A percentile compares a stretch with the other conserved stretches of the same genome.
These are phyloP conservation scores for Chymomyza fuscimana DNA, from an alignment of 2,888 invertebrate species.

Conservation along the genomic window DNA sequence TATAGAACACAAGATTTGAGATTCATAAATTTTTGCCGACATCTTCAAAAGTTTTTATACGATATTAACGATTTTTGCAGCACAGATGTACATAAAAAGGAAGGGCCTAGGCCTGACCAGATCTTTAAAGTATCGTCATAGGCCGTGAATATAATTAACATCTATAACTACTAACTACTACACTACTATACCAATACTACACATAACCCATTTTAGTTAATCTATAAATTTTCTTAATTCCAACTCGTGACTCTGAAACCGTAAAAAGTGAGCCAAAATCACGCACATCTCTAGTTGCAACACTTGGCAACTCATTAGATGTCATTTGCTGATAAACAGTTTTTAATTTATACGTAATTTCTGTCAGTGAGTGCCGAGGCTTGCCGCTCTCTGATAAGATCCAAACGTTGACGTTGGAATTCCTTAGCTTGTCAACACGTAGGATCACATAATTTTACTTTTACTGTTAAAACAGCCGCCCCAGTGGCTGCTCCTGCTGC, in stretches of 20 bases:
- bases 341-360: conserved; percentile 71
- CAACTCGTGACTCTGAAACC: background rate
- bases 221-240: background rate
- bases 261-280: background rate
- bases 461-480: conserved; percentile 72
- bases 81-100: too few species aligned
- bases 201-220: too few species aligned
- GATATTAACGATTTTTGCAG: too few species aligned
- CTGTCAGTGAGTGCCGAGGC: conserved; percentile 46
- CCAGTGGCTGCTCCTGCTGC: conserved; percentile 56
- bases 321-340: conserved; percentile 68
- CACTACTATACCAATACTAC: too few species aligned
- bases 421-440: conserved; percentile 61
- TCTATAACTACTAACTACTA: too few species aligned
- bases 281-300: conserved; percentile 25
- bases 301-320: conserved; percentile 70
- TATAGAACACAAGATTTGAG: too few species aligned
- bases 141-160: too few species aligned
- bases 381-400: conserved; percentile 9
- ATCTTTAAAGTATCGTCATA: too few species aligned
- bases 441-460: conserved; percentile 69
- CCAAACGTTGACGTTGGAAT: conserved; percentile 4
- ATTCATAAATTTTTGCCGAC: too few species aligned
- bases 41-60: too few species aligned
- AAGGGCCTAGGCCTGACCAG: too few species aligned